phyloP scores from a whole-genome alignment of 2,797 vertebrate genomes.

The Oophaga sylvatica region DNA sequence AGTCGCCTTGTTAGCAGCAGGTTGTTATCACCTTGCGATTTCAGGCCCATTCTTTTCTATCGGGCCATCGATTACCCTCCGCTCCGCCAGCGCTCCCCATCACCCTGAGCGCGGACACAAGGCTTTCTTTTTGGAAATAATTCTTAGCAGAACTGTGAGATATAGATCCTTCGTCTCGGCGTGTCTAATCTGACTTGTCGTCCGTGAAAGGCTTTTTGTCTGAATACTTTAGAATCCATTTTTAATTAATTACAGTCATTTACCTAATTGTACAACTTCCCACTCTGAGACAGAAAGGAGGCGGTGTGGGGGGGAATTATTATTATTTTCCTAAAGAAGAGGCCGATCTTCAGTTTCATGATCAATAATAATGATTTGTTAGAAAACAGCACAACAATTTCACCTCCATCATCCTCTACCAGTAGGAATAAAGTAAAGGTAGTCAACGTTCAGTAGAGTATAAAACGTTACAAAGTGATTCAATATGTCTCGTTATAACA shows the following conservation, averaged over 20 bases:
- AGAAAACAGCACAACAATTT: background rate
- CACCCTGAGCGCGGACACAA: background rate
- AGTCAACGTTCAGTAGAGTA: background rate
- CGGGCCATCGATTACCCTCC: background rate
- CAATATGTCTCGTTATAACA: no score
- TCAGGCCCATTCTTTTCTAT: background rate
- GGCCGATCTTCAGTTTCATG: background rate
- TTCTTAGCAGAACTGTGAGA: background rate
- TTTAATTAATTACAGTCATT: constrained; percentile 11
- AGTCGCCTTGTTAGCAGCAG: background rate
- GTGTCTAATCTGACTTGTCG: background rate
- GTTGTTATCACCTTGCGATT: no score
- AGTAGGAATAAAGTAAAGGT: background rate
- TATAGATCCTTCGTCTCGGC: background rate
- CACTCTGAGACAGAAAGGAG: background rate
- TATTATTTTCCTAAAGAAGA: background rate
- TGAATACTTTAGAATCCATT: background rate
- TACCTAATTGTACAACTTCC: background rate
- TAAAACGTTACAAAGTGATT: no score
- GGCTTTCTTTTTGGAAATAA: constrained; percentile 12
- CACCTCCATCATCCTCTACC: background rate
- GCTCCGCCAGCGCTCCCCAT: background rate
- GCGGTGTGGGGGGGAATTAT: background rate
- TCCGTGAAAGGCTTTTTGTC: background rate
- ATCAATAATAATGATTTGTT: constrained; percentile 39